phyloP scores from a whole-genome alignment of 2,888 invertebrate species.

The Yponomeuta malinellus region DNA sequence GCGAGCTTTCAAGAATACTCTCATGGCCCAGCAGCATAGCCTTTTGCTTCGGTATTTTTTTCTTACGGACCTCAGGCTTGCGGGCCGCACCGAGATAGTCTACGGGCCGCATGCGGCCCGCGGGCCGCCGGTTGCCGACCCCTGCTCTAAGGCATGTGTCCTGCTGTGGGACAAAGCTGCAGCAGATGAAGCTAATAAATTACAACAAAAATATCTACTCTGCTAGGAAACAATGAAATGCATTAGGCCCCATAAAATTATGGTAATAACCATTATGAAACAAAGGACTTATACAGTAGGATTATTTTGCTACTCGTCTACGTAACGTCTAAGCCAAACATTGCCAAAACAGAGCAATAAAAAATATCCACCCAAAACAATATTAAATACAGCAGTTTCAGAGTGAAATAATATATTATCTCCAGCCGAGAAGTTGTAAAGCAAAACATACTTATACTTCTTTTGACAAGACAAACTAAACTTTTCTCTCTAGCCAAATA shows the following conservation, averaged over 20 bases:
- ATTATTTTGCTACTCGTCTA: background rate
- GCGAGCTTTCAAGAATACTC: too few species aligned
- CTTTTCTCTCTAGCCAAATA: background rate
- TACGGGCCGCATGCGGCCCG: too few species aligned
- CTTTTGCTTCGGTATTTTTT: too few species aligned
- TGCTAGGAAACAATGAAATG: background rate
- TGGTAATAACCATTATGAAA: background rate
- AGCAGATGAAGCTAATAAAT: too few species aligned
- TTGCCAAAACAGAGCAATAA: background rate
- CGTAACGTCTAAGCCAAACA: background rate
- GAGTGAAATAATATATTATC: background rate
- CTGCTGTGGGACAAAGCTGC: too few species aligned
- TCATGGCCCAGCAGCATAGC: too few species aligned
- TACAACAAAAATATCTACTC: too few species aligned
- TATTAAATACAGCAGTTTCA: constrained; percentile 1
- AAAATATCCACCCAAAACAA: background rate
- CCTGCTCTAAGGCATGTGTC: too few species aligned
- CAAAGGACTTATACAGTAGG: background rate
- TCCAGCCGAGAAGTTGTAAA: background rate
- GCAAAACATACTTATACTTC: background rate
- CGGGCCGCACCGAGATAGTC: too few species aligned
- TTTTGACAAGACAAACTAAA: constrained; percentile 4
- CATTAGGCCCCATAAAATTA: background rate
- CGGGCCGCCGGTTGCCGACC: too few species aligned
- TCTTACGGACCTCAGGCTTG: too few species aligned